Conservation (phyloP, 2,888 invertebrate genomes). For the Nymphalis polychloros region DNA sequence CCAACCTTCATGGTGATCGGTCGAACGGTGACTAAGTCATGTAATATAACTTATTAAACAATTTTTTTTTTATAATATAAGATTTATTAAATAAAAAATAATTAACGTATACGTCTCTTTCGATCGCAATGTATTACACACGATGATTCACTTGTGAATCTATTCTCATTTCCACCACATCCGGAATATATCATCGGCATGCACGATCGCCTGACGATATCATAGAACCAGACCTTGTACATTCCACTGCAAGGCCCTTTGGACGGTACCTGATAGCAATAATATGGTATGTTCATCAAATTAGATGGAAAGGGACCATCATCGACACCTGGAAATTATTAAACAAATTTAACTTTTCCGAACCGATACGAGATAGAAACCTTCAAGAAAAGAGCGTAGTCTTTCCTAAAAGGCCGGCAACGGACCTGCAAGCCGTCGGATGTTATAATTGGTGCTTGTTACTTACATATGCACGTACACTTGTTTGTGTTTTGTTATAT, state of each 20-base stretch:
- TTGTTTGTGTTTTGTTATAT: too few relatives aligned
- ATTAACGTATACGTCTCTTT: constrained; percentile 46
- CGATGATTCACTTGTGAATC: constrained; percentile 51
- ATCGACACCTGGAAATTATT: constrained; percentile 59
- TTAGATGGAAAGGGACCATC: constrained; percentile 67
- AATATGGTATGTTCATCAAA: constrained; percentile 66
- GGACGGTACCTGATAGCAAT: constrained; percentile 67
- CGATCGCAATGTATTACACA: constrained; percentile 60
- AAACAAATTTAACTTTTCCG: constrained; percentile 14
- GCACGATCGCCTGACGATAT: constrained; percentile 63
- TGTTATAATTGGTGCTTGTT: too few relatives aligned
- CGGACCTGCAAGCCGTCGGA: too few relatives aligned
- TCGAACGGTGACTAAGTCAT: too few relatives aligned
- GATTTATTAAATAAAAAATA: neutral
- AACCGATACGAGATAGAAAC: too few relatives aligned
- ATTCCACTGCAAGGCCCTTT: constrained; percentile 63
- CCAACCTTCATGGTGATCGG: too few relatives aligned
- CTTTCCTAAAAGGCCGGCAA: too few relatives aligned
- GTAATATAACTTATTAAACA: too few relatives aligned
- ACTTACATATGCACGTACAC: too few relatives aligned
- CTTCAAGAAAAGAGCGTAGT: too few relatives aligned
- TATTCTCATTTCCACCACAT: constrained; percentile 73
- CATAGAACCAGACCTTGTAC: constrained; percentile 65
- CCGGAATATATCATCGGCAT: constrained; percentile 73
- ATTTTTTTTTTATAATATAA: too few relatives aligned